Conservation (phyloP, 2,888 invertebrate species). For the Electrophaes corylata region DNA sequence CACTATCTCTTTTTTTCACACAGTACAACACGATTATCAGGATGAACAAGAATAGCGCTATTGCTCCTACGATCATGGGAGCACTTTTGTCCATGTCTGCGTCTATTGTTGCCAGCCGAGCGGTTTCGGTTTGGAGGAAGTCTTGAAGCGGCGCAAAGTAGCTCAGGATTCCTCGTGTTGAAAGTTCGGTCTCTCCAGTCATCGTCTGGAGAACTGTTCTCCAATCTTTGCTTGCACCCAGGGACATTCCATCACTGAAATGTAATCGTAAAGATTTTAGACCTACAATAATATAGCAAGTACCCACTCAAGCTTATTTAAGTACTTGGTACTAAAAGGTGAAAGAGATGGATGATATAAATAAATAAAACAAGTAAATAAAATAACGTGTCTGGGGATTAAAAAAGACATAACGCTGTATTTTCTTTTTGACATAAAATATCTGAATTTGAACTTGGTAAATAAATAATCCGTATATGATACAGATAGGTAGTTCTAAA, state of each 20-base stretch:
- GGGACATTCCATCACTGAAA: slow-evolving; percentile 74
- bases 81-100: slow-evolving; percentile 70
- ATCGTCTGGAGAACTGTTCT: slow-evolving; percentile 68
- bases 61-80: slow-evolving; percentile 69
- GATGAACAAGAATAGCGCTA: slow-evolving; percentile 64
- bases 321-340: too few species aligned
- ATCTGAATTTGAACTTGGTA: too few species aligned
- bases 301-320: too few species aligned
- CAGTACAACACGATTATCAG: slow-evolving; percentile 70
- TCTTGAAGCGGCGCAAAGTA: slow-evolving; percentile 67
- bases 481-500: too few species aligned
- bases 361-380: too few species aligned
- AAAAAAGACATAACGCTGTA: too few species aligned
- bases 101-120: slow-evolving; percentile 50
- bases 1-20: slow-evolving; percentile 65
- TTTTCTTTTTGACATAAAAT: too few species aligned
- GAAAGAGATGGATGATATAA: too few species aligned
- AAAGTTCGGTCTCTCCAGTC: slow-evolving; percentile 72
- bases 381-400: too few species aligned
- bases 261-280: neutral
- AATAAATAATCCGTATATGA: too few species aligned
- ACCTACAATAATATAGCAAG: too few species aligned
- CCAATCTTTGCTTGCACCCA: slow-evolving; percentile 77
- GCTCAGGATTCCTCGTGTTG: slow-evolving; percentile 68
- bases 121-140: slow-evolving; percentile 62